Evolutionary conservation across 2,888 invertebrate genomes (phyloP), one percentile per base, ranked within the genome.

Genomic region (Thyatira batis): DNA sequence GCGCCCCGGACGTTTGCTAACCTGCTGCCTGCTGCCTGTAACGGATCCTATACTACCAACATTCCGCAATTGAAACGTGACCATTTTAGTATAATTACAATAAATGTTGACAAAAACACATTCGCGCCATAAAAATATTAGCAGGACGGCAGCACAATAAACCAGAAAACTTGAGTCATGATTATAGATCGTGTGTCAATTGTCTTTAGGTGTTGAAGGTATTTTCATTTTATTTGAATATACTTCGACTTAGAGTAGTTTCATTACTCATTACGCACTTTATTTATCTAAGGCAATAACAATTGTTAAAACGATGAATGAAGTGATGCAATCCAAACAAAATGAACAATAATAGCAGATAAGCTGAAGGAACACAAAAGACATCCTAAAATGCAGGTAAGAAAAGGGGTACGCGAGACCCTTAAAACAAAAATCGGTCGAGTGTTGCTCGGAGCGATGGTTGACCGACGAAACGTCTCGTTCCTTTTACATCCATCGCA

Each of bases 381-480:
- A 73, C 70, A 75, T 65, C 61, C 63, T 57, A 52, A 67, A 65
- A 61, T 71, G 73, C 89, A 90, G 89, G 89, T 89, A 89, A 85
- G 82, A 83, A 83, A 85, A 86, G 82, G 84, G 85, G 79, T 84
- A 75, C 69, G 69, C 66, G 54, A 56, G 76, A 72, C 72, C 78
- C 82, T 78, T 78, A 75, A 78, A 80, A 79, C 78, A 71, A 78
- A 73, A 79, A 71, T 78, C 78, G 84, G 84, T 78, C 84, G 84
- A 80, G 72, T 73, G 81, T 89, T 69, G 86, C 89, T 88, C 82
- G 64, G 73, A 82, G 83, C 83, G 77, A 83, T 76, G 84, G 73
- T 70, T 75, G 82, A 80, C 79, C 80, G 79, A 67, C 65, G 70
- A 71, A 61, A 66, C 69, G 73, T 77, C 78, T 78, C 78, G 69